Evolutionary conservation across 2,888 invertebrate species (phyloP), one percentile per base, ranked within the genome.

Genomic region (Drosophila neotestacea): DNA sequence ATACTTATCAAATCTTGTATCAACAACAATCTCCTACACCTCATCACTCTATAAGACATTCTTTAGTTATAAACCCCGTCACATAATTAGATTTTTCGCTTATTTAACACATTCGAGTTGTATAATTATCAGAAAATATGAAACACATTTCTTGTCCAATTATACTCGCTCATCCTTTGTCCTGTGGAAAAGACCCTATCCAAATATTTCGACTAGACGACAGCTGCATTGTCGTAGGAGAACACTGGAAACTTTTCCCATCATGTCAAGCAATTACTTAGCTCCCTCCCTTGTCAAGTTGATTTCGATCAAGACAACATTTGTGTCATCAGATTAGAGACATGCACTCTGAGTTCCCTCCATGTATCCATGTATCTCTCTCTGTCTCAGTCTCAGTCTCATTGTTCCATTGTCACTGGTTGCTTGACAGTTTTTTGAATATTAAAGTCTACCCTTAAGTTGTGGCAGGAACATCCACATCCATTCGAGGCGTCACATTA

Each of bases 321-420:
- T 81, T 81, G 77, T 82, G 82, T 77, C 77, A 84, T 86, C 85
- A 73, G 84, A 84, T 84, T 81, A 75, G 77, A 61, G 48, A 50
- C 41, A 58, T 44, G 56, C 58, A 52, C 32, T 22, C 28, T 9
- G 50, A n/a, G 42, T 16, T 30, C 39, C 34, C 36, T 41, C 32
- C 32, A 6, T 22, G 22, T 22, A 22, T 22, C 22, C 22, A 22
- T 22, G 22, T 22, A 22, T 22, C 39, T 16, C 39, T 34, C 36
- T 41, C 41, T 34, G 28, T 41, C 41, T 16, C 39, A 27, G 28
- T 34, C 22, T 22, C 11, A 22, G 36, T 55, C n/a, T 36, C 28
- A 13, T 22, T 41, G 55, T 10, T 36, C 28, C 58, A 46, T 48
- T 61, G 67, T 54, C 48, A 48, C 34, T 47, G 10, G 27, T 38